phyloP scores from a whole-genome alignment of 1,140 invertebrate species.

The Neuroterus valhalla region DNA sequence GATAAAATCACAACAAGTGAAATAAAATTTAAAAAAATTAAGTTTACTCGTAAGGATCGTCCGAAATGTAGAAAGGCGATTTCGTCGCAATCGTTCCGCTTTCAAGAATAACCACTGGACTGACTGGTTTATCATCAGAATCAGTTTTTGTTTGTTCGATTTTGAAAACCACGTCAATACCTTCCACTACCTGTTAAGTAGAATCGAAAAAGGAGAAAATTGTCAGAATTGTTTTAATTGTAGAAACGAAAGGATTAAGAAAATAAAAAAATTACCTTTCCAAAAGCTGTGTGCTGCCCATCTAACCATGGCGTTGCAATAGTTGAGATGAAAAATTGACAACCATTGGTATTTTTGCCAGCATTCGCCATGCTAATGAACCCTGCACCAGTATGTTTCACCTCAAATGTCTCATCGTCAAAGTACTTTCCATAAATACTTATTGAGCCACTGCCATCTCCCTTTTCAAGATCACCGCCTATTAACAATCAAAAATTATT shows the following conservation, averaged over 20 bases:
- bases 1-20: conserved; percentile 12
- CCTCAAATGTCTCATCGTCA: conserved; percentile 94
- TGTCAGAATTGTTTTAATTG: not conserved
- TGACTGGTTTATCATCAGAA: conserved; percentile 81
- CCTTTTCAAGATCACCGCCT: conserved; percentile 87
- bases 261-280: conserved; percentile 82
- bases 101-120: conserved; percentile 81
- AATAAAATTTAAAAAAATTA: conserved; percentile 21
- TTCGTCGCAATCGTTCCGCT: conserved; percentile 79
- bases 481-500: conserved; percentile 26
- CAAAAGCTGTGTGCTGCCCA: conserved; percentile 94
- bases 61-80: conserved; percentile 80
- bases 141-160: conserved; percentile 90
- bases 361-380: conserved; percentile 98
- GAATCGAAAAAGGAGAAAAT: conserved; percentile 49
- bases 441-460: conserved; percentile 85
- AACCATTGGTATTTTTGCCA: conserved; percentile 89
- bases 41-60: conserved; percentile 83
- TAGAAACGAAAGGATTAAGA: not conserved
- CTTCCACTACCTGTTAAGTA: conserved; percentile 80
- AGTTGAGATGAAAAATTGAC: conserved; percentile 97
- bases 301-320: conserved; percentile 93
- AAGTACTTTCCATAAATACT: conserved; percentile 96
- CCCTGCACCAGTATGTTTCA: conserved; percentile 91
- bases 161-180: conserved; percentile 89